These are phyloP conservation scores for Heliopora coerulea DNA, from an alignment of 92 coral and sea anemone genomes.

Conservation along the genomic window DNA sequence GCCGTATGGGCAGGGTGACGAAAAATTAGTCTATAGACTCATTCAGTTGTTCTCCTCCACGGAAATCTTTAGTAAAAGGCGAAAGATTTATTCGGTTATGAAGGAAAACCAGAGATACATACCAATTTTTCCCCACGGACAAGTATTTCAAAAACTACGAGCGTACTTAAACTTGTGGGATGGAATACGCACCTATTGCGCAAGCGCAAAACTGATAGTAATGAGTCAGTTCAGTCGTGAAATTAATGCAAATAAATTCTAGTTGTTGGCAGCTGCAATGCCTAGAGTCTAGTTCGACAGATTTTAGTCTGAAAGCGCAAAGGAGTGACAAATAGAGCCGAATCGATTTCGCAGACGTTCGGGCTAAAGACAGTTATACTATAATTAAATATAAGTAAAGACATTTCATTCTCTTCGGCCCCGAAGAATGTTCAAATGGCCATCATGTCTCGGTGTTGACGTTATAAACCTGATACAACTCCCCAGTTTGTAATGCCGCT, in stretches of 20 bases:
- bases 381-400: no score
- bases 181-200: neutral
- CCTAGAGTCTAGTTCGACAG: no score
- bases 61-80: constrained; percentile 44
- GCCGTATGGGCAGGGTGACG: constrained; percentile 92
- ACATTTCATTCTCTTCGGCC: no score
- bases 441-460: no score
- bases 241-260: neutral
- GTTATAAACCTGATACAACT: no score
- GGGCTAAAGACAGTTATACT: no score
- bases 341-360: no score
- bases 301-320: no score
- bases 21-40: constrained; percentile 43
- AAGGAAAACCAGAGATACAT: constrained; percentile 22
- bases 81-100: constrained; percentile 23
- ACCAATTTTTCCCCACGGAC: neutral
- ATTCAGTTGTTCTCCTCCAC: constrained; percentile 43
- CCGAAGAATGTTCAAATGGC: no score
- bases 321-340: no score
- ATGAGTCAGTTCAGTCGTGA: neutral
- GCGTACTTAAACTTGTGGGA: neutral
- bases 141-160: neutral
- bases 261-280: no score
- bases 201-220: neutral
- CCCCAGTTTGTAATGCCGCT: no score